These are phyloP conservation scores for Rhombomys opimus DNA, from an alignment of 2,113 vertebrate species.

Conservation along the genomic window DNA sequence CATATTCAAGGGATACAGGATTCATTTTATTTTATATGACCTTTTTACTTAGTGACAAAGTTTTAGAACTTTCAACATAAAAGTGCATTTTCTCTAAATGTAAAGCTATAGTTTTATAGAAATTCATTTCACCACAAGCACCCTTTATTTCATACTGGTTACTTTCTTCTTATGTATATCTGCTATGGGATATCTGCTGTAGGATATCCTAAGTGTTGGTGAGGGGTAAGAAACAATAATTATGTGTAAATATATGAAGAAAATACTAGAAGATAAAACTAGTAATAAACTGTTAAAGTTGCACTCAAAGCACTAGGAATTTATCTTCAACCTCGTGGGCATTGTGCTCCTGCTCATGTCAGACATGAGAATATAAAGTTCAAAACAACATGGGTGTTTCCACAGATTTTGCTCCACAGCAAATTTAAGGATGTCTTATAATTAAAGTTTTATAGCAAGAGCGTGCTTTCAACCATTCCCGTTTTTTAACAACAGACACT, in stretches of 20 bases:
- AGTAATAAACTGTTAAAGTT: constrained; percentile 16
- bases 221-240: not conserved
- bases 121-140: constrained; percentile 1
- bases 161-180: not conserved
- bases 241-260: not conserved
- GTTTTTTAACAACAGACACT: constrained; percentile 26
- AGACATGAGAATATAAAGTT: not conserved
- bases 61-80: constrained; percentile 47
- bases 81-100: not conserved
- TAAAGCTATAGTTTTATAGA: constrained; percentile 3
- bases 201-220: not conserved
- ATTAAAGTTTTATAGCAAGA: constrained; percentile 12
- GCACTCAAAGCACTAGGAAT: not conserved
- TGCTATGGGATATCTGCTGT: not conserved
- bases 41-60: not conserved
- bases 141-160: not conserved
- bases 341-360: not conserved
- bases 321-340: not conserved
- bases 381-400: not conserved
- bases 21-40: not conserved
- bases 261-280: not conserved
- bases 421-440: not conserved
- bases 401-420: not conserved
- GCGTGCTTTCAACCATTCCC: not conserved
- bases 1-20: not conserved